These are phyloP conservation scores for Triplophysa siluroides DNA, from an alignment of 2,113 vertebrate species.

Conservation along the genomic window DNA sequence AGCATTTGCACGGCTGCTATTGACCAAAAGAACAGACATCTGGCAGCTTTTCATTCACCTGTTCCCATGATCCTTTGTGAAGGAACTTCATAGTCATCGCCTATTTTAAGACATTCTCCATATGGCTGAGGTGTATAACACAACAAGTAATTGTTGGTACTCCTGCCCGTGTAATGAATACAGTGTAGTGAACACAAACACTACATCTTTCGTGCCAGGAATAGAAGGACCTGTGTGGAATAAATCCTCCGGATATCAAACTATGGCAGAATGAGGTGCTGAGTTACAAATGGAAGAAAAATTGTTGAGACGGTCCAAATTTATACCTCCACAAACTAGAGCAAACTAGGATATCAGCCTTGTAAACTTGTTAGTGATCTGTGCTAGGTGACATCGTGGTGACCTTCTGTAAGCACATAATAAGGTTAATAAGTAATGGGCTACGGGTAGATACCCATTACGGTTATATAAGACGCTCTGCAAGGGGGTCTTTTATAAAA, in stretches of 20 bases:
- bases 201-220: slow-evolving; percentile 6
- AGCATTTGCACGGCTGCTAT: neutral
- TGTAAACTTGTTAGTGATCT: neutral
- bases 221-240: slow-evolving; percentile 3
- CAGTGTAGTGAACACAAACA: neutral
- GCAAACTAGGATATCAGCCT: neutral
- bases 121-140: neutral
- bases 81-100: neutral
- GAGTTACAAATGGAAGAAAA: neutral
- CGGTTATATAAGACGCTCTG: neutral
- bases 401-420: neutral
- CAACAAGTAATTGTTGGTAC: neutral
- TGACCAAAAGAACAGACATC: neutral
- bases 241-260: neutral
- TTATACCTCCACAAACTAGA: neutral
- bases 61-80: neutral
- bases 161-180: slow-evolving; percentile 6
- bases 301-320: neutral
- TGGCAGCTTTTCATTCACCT: neutral
- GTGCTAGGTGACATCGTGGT: neutral
- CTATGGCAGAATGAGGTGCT: slow-evolving; percentile 31
- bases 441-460: neutral
- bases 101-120: slow-evolving; percentile 27
- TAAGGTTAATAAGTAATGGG: too few relatives aligned
- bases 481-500: neutral